Evolutionary conservation across 2,797 vertebrate genomes (phyloP).

Genomic region (Notolabrus celidotus): DNA sequence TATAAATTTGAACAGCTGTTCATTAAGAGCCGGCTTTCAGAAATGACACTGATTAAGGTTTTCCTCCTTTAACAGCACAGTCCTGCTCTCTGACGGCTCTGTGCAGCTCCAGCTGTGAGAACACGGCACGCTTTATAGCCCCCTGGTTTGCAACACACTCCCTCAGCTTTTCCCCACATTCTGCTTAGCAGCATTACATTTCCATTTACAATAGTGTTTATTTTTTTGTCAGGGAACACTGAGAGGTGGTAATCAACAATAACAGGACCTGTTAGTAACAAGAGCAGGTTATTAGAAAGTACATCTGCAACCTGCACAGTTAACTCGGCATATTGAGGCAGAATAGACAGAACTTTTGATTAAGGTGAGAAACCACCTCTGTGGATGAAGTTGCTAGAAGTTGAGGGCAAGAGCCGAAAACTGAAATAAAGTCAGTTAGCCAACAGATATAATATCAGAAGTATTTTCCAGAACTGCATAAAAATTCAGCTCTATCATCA

Average conservation of each 20-base stretch:
- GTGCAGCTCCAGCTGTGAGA: slow-evolving; percentile 61
- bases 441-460: not conserved
- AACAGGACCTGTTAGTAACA: slow-evolving; percentile 29
- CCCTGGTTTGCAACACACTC: slow-evolving; percentile 28
- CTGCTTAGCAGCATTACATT: slow-evolving; percentile 31
- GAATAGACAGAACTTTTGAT: not conserved
- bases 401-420: not conserved
- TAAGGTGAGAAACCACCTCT: not conserved
- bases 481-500: not conserved
- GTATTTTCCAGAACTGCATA: not conserved
- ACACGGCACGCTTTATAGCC: slow-evolving; percentile 44
- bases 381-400: slow-evolving; percentile 1
- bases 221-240: slow-evolving; percentile 50
- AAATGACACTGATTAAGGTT: slow-evolving; percentile 79
- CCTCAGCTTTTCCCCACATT: slow-evolving; percentile 12
- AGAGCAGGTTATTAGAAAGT: slow-evolving; percentile 33
- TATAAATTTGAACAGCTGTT: slow-evolving; percentile 74
- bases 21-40: slow-evolving; percentile 66
- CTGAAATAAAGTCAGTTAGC: not conserved
- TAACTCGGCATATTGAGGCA: not conserved
- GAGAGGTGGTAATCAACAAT: slow-evolving; percentile 45
- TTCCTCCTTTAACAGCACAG: slow-evolving; percentile 38
- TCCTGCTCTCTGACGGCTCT: slow-evolving; percentile 23
- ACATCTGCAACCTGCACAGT: slow-evolving; percentile 8
- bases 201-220: slow-evolving; percentile 14